Evolutionary conservation across 2,888 invertebrate species (phyloP), one percentile per base, ranked within the genome.

Genomic region (Blastobasis lacticolella): DNA sequence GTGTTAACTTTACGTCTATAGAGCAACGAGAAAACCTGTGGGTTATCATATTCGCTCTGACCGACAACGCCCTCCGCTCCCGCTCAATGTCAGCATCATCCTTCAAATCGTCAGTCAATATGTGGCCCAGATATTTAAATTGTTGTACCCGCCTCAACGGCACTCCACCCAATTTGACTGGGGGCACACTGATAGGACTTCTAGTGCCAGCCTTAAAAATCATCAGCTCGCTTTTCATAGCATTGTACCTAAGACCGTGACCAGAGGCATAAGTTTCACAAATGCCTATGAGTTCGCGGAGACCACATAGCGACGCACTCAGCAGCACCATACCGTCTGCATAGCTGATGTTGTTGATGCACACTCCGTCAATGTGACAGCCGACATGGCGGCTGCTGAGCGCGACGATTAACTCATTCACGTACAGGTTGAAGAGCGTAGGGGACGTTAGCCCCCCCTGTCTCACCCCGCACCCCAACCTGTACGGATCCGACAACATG

Each of bases 361-460:
- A 51, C 1, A 49, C 44, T 6, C 42, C 51, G 42, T 55, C 57
- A 38, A 60, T 49, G 41, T 54, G 54, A 45, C 62, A 64, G 4
- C 59, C 60, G 37, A 60, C 52, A 36, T 45, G 43, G 7, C 44
- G 45, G 45, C 55, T 53, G 47, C 58, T 60, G 50, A 62, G 60
- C 49, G 48, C 56, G 9, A 10, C 57, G 37, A 61, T 54, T 47
- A 62, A 53, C 8, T 46, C 52, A 23, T 60, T 53, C 0, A 62
- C 49, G 46, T 61, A 61, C 6, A 57, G 10, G 48, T 54, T 61
- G 46, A 60, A 64, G 1, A 62, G 53, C 37, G 41, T 46, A 5
- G 62, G 63, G 4, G 65, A 65, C 3, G 54, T 57, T 41, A 58
- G 37, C 4, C 61, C 59, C 6, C 62, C 63, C 57, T 61, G 61